Percentiles rank a stretch among this genome's conserved stretches.
These are phyloP conservation scores for Ricordea florida DNA, from an alignment of 92 coral and sea anemone genomes.

Conservation along the genomic window DNA sequence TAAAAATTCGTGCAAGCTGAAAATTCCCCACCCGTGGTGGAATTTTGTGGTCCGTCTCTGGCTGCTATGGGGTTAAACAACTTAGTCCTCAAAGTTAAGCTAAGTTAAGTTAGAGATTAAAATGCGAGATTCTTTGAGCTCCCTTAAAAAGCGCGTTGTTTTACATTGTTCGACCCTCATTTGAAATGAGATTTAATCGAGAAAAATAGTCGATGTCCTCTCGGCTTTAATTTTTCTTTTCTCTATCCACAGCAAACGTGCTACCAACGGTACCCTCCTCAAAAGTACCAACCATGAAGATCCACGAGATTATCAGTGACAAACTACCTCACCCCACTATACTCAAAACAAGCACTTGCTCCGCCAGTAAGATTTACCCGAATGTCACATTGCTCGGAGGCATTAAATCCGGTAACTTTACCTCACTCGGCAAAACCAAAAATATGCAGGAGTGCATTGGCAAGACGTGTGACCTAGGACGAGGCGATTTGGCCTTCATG, in stretches of 20 bases:
- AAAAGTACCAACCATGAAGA: slow-evolving; percentile 44
- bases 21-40: too few species aligned
- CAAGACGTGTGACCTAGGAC: slow-evolving; percentile 87
- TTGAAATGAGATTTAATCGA: not conserved
- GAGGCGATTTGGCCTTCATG: slow-evolving; percentile 96
- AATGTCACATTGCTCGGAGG: slow-evolving; percentile 96
- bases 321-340: slow-evolving; percentile 90
- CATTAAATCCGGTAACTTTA: slow-evolving; percentile 92
- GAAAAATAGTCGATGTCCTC: too few species aligned
- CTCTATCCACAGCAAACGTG: slow-evolving; percentile 59
- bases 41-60: too few species aligned
- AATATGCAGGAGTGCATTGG: slow-evolving; percentile 99
- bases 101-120: too few species aligned
- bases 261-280: slow-evolving; percentile 64
- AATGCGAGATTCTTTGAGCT: too few species aligned
- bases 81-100: too few species aligned
- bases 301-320: slow-evolving; percentile 91
- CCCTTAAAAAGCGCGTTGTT: too few species aligned
- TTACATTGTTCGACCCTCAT: too few species aligned
- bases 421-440: slow-evolving; percentile 86
- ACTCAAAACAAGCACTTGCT: slow-evolving; percentile 88
- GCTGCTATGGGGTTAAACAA: too few species aligned
- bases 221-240: not conserved
- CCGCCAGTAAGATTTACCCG: slow-evolving; percentile 88
- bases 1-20: too few species aligned